Percentiles rank a stretch among this genome's conserved stretches.
phyloP scores from a whole-genome alignment of 2,888 invertebrate genomes.

The Meta bourneti region DNA sequence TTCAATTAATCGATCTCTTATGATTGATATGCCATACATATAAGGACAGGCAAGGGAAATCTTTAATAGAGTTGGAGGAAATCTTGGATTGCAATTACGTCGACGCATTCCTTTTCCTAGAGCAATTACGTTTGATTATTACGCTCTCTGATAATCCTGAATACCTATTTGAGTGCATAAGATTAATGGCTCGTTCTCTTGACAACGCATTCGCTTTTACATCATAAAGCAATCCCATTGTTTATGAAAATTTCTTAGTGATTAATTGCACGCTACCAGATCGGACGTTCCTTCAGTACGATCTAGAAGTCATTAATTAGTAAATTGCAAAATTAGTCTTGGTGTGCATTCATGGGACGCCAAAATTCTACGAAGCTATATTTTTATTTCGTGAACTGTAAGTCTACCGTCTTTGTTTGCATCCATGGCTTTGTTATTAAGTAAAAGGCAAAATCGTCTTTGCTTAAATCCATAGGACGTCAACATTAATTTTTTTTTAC shows the following conservation, averaged over 20 bases:
- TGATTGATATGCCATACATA: conserved; percentile 15
- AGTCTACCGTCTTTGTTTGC: no score
- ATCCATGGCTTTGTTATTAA: no score
- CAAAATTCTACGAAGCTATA: no score
- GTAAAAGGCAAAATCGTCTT: no score
- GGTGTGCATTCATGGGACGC: no score
- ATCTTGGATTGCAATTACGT: conserved; percentile 26
- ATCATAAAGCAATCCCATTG: background rate
- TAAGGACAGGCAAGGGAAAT: background rate
- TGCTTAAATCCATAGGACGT: no score
- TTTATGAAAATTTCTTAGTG: conserved; percentile 3
- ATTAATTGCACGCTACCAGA: conserved; percentile 11
- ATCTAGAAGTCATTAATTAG: no score
- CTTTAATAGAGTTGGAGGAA: conserved; percentile 13
- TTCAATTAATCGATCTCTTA: background rate
- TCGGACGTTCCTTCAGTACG: no score
- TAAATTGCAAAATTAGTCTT: no score
- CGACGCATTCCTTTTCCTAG: conserved; percentile 17
- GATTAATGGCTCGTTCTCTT: conserved; percentile 20
- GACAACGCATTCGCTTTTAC: conserved; percentile 6
- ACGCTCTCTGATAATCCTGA: conserved; percentile 9
- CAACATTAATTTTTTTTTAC: no score
- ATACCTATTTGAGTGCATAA: background rate
- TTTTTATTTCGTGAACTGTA: no score
- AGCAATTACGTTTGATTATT: conserved; percentile 28